A percentile compares a stretch with the other conserved stretches of the same genome.
phyloP scores from a whole-genome alignment of 2,113 vertebrate species.

The Gorsachius goisagi region DNA sequence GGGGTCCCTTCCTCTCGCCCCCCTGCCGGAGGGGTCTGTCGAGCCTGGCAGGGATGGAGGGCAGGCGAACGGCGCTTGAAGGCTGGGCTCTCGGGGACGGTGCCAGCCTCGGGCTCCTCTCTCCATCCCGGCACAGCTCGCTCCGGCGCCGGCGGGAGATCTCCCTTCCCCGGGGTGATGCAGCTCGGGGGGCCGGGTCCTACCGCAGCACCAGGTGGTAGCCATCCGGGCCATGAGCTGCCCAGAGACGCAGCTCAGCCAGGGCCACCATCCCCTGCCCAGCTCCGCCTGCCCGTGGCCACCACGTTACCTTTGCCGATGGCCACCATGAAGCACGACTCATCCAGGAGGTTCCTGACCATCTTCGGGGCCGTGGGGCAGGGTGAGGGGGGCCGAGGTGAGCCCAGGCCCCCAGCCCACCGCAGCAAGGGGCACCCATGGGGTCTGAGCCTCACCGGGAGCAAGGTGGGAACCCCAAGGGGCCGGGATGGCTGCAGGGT shows the following conservation, averaged over 20 bases:
- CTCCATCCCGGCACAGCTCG: not conserved
- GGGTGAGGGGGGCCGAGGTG: not conserved
- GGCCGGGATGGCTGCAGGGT: no score
- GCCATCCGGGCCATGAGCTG: slow-evolving; percentile 48
- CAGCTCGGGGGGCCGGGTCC: not conserved
- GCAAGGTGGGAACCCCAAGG: not conserved
- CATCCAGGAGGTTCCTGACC: slow-evolving; percentile 56
- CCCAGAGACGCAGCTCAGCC: not conserved
- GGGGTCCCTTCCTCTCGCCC: not conserved
- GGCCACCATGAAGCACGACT: slow-evolving; percentile 43
- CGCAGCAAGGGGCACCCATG: not conserved
- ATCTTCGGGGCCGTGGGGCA: not conserved
- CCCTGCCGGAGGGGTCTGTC: not conserved
- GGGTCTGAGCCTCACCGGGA: not conserved
- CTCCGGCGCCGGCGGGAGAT: not conserved
- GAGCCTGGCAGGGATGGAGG: not conserved
- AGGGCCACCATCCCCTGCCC: not conserved
- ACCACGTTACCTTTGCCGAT: slow-evolving; percentile 17
- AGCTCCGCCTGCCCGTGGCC: not conserved
- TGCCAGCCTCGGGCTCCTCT: not conserved
- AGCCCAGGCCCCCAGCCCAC: not conserved
- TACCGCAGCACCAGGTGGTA: slow-evolving; percentile 57
- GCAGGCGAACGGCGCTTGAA: not conserved
- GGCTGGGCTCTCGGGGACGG: not conserved
- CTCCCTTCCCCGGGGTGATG: not conserved